These are phyloP conservation scores for Meandrusa payeni DNA, from an alignment of 2,888 invertebrate genomes.

Conservation along the genomic window DNA sequence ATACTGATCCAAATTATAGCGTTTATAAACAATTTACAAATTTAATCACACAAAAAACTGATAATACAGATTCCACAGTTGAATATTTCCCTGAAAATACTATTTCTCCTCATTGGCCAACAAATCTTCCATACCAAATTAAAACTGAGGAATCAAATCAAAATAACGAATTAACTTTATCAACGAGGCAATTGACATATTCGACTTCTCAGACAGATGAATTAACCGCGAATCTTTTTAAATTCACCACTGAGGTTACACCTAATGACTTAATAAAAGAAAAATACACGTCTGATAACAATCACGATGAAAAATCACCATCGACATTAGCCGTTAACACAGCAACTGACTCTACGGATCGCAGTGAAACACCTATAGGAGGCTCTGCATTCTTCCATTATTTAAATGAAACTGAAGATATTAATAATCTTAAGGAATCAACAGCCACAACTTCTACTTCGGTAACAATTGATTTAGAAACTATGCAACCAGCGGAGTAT, in stretches of 20 bases:
- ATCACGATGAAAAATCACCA: background rate
- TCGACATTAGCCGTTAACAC: background rate
- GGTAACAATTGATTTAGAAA: background rate
- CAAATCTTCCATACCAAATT: too few relatives aligned
- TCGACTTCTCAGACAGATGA: background rate
- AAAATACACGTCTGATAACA: background rate
- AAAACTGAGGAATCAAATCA: too few relatives aligned
- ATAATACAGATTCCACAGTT: too few relatives aligned
- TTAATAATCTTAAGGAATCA: too few relatives aligned
- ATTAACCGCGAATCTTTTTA: background rate
- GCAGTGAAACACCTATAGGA: background rate
- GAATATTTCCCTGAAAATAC: too few relatives aligned
- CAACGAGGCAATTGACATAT: too few relatives aligned
- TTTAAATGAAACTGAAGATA: too few relatives aligned
- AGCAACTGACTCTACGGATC: background rate
- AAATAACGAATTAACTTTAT: too few relatives aligned
- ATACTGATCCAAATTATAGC: background rate
- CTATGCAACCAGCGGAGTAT: background rate
- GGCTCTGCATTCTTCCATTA: too few relatives aligned
- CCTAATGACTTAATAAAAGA: background rate
- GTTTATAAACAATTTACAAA: too few relatives aligned
- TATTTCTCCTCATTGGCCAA: too few relatives aligned
- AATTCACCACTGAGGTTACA: background rate
- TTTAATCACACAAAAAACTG: too few relatives aligned
- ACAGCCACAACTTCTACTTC: background rate